Evolutionary conservation across 2,888 invertebrate genomes (phyloP).

Genomic region (Carcina quercana): DNA sequence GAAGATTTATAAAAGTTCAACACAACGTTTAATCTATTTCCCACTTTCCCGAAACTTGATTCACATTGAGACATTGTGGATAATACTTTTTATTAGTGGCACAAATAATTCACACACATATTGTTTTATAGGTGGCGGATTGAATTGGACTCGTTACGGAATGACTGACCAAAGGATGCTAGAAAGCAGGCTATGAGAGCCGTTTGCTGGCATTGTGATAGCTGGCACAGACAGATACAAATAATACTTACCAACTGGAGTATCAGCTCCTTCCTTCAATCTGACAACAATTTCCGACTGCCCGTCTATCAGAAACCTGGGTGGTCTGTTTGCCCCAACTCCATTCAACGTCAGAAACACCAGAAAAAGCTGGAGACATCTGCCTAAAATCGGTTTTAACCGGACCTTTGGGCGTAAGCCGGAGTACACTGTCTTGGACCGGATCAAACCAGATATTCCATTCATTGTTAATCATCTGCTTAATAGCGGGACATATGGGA

Average conservation of each 20-base stretch:
- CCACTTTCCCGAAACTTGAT: no score
- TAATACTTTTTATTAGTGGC: no score
- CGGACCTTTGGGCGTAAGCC: slow-evolving; percentile 50
- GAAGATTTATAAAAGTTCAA: no score
- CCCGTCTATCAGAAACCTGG: slow-evolving; percentile 90
- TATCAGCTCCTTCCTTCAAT: slow-evolving; percentile 90
- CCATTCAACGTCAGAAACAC: slow-evolving; percentile 31
- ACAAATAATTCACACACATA: no score
- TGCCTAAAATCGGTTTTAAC: slow-evolving; percentile 45
- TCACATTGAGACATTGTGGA: no score
- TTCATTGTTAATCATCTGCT: slow-evolving; percentile 43
- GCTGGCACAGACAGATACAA: no score
- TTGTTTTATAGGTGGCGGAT: no score
- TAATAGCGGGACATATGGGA: slow-evolving; percentile 33
- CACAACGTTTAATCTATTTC: no score
- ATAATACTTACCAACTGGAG: slow-evolving; percentile 87
- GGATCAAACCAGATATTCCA: slow-evolving; percentile 4
- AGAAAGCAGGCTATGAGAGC: no score
- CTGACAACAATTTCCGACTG: slow-evolving; percentile 94
- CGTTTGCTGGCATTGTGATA: no score
- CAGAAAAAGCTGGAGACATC: slow-evolving; percentile 14
- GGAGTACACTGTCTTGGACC: slow-evolving; percentile 29
- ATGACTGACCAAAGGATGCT: no score
- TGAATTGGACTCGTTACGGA: no score
- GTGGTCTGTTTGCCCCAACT: slow-evolving; percentile 81